Base-by-base conservation (phyloP, 2,888 invertebrate genomes). In the Onchidella celtica region DNA sequence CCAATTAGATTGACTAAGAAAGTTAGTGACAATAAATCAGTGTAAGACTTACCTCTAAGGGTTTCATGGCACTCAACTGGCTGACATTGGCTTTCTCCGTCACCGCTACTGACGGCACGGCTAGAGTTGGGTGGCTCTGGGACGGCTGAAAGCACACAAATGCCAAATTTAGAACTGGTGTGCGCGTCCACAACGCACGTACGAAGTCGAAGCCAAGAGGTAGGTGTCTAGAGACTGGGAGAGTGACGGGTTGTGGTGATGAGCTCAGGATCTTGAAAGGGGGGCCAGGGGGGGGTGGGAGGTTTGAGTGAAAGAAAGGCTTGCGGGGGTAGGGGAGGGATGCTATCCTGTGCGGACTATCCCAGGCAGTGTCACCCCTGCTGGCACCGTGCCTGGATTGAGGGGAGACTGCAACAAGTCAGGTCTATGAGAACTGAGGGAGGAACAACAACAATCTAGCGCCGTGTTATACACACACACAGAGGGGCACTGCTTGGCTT, bases 81-180 rank as follows among this genome's bases (percentile, higher is more conserved):
- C 79, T 80, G 79, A 74, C 79, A 80, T 65, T 34, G 27, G 73
- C 66, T 27, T 24, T 63, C 57, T 55, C 38, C 74, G 79, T 80
- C 73, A 66, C 79, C 57, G 66, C 63, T 14, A 72, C 79, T 66
- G 73, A 57, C 74, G 79, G 79, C 79, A 80, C 65, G 27, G 66
- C 36, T 57, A n/a, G 79, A 47, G 14, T 29, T 24, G 73, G 79
- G 73, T 80, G 79, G 73, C 74, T 47, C 55, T 73, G 68, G 47
- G 79, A 74, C 59, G 79, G 66, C 73, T 80, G 79, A 80, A 80
- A 73, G 73, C 29, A 65, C 79, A 79, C 79, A 74, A 73, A 80
- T 66, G 79, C 79, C 79, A 61, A 73, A 73, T 80, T 80, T 80
- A 80, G 73, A 80, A 70, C 79, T 63, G 40, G 73, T 73, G 66